phyloP scores from a whole-genome alignment of 2,797 vertebrate genomes.

The Notolepis coatsorum region DNA sequence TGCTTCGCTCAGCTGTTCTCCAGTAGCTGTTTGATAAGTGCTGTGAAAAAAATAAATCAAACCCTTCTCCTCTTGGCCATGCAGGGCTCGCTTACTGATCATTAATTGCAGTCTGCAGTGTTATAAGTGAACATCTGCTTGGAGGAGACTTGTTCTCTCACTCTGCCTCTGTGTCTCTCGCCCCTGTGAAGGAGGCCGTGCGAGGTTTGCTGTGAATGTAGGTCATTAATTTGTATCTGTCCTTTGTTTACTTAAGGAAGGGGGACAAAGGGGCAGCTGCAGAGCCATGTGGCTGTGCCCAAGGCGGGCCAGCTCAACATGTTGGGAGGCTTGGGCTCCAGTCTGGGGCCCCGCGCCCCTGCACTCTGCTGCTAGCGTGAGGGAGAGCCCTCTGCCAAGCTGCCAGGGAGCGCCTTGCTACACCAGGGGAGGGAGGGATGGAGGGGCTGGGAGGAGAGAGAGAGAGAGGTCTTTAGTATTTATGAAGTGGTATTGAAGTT shows the following conservation, averaged over 20 bases:
- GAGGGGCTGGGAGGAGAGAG: slow-evolving; percentile 25
- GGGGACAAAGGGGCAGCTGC: slow-evolving; percentile 99
- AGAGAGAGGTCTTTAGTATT: slow-evolving; percentile 7
- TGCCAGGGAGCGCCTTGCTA: slow-evolving; percentile 59
- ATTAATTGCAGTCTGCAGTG: slow-evolving; percentile 76
- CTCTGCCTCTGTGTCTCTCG: slow-evolving; percentile 11
- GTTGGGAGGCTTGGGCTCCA: slow-evolving; percentile 92
- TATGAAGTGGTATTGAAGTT: slow-evolving; percentile 7
- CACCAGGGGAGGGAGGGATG: slow-evolving; percentile 27
- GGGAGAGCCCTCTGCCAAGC: slow-evolving; percentile 88
- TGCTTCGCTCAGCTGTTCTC: slow-evolving; percentile 11
- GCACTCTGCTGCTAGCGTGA: slow-evolving; percentile 85
- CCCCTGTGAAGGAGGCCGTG: slow-evolving; percentile 77
- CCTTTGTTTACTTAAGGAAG: slow-evolving; percentile 99
- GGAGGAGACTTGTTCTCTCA: slow-evolving; percentile 84
- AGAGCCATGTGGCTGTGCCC: slow-evolving; percentile 98
- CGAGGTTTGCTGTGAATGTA: slow-evolving; percentile 94
- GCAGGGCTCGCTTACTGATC: slow-evolving; percentile 64
- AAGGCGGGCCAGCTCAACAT: slow-evolving; percentile 94
- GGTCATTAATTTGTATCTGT: slow-evolving; percentile 99
- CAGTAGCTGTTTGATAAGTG: slow-evolving; percentile 31
- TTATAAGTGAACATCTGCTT: slow-evolving; percentile 93
- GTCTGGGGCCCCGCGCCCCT: slow-evolving; percentile 87
- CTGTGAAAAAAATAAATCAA: slow-evolving; percentile 45
- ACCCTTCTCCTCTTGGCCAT: slow-evolving; percentile 47